Percentiles rank a stretch among this genome's conserved stretches.
phyloP scores from a whole-genome alignment of 1,140 invertebrate genomes.

The Drosophila pandora region DNA sequence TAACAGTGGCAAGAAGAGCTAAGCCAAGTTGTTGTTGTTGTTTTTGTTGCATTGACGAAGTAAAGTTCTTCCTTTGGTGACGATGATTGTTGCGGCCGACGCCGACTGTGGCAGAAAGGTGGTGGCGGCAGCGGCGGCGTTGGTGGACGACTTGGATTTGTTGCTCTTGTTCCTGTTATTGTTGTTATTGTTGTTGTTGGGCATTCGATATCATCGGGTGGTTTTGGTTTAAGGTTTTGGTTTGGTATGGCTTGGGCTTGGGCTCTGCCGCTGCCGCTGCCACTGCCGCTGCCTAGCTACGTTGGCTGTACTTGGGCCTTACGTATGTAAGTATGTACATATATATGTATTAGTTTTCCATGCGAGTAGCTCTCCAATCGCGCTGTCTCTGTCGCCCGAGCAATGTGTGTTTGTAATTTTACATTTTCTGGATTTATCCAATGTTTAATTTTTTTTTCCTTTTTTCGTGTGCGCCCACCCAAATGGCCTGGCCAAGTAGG shows the following conservation, averaged over 20 bases:
- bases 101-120: slow-evolving; percentile 29
- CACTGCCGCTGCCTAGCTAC: slow-evolving; percentile 9
- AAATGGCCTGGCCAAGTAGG: slow-evolving; percentile 37
- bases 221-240: slow-evolving; percentile 41
- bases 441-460: slow-evolving; percentile 80
- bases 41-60: slow-evolving; percentile 77
- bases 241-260: slow-evolving; percentile 43
- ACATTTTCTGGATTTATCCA: slow-evolving; percentile 82
- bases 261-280: slow-evolving; percentile 28
- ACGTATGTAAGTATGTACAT: slow-evolving; percentile 41
- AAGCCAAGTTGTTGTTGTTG: slow-evolving; percentile 38
- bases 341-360: slow-evolving; percentile 75
- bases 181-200: slow-evolving; percentile 47
- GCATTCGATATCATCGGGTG: slow-evolving; percentile 73
- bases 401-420: slow-evolving; percentile 71
- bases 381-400: slow-evolving; percentile 27
- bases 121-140: slow-evolving; percentile 41
- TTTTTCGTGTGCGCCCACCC: slow-evolving; percentile 66
- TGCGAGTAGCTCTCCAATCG: slow-evolving; percentile 27
- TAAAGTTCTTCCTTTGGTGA: slow-evolving; percentile 75
- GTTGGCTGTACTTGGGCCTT: slow-evolving; percentile 8
- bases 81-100: slow-evolving; percentile 69
- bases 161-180: slow-evolving; percentile 16
- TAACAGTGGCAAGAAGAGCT: slow-evolving; percentile 58
- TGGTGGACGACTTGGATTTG: slow-evolving; percentile 53